Percentiles rank a stretch among this genome's conserved stretches.
These are phyloP conservation scores for Marasmarcha lunaedactyla DNA, from an alignment of 2,888 invertebrate species.

Conservation along the genomic window DNA sequence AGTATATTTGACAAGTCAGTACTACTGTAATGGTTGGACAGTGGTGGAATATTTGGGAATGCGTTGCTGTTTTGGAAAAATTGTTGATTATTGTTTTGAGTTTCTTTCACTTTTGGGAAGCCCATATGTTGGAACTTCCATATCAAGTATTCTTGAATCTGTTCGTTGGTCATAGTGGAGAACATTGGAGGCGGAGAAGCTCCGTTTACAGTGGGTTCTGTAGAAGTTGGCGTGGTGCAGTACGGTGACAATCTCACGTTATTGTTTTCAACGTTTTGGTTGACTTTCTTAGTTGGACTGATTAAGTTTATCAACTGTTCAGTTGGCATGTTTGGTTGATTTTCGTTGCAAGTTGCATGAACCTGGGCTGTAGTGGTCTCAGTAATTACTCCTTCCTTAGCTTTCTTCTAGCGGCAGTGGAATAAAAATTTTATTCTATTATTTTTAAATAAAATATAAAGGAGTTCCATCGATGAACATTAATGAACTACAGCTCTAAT, in stretches of 20 bases:
- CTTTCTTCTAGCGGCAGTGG: constrained; percentile 16
- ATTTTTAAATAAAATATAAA: constrained; percentile 8
- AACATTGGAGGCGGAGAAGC: constrained; percentile 31
- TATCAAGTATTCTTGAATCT: constrained; percentile 51
- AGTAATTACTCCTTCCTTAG: constrained; percentile 18
- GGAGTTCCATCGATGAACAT: too few species aligned
- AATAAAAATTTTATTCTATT: constrained; percentile 20
- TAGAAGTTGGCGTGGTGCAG: constrained; percentile 21
- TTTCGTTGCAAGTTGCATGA: constrained; percentile 29
- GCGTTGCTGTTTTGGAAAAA: constrained; percentile 53
- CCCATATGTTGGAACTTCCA: constrained; percentile 48
- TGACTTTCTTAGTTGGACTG: constrained; percentile 23
- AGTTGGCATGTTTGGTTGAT: constrained; percentile 23
- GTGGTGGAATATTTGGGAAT: constrained; percentile 51
- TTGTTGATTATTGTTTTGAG: constrained; percentile 36
- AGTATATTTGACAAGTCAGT: constrained; percentile 37
- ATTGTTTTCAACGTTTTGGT: constrained; percentile 41
- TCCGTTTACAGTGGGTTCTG: constrained; percentile 25
- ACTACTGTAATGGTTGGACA: constrained; percentile 42
- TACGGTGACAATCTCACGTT: constrained; percentile 33
- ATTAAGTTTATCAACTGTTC: constrained; percentile 39
- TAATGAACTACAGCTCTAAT: too few species aligned
- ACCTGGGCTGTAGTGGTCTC: constrained; percentile 22
- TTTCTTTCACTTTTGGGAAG: constrained; percentile 24
- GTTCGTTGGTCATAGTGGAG: constrained; percentile 44